phyloP scores from a whole-genome alignment of 2,797 vertebrate genomes.

The Lagocephalus sceleratus region DNA sequence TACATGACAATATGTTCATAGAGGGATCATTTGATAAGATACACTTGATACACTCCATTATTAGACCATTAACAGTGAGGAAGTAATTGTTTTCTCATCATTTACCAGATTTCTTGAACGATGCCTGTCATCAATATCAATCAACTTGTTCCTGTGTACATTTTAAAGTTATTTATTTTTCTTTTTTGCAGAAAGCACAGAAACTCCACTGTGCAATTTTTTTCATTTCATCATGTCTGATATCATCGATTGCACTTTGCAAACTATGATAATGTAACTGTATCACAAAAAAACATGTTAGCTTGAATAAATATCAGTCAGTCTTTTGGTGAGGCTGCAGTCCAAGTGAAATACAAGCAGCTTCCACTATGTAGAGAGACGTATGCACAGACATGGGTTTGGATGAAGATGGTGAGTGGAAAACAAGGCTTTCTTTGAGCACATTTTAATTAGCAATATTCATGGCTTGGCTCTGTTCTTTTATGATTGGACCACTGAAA shows the following conservation, averaged over 20 bases:
- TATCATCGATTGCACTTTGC: constrained; percentile 22
- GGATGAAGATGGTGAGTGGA: constrained; percentile 64
- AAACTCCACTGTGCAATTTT: not conserved
- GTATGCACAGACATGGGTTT: constrained; percentile 64
- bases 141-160: not conserved
- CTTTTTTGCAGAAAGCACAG: not conserved
- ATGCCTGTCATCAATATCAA: not conserved
- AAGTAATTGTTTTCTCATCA: constrained; percentile 18
- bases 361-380: constrained; percentile 50
- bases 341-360: constrained; percentile 68
- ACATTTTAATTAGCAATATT: constrained; percentile 74
- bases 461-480: constrained; percentile 68
- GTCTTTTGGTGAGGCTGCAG: constrained; percentile 53
- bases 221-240: constrained; percentile 10
- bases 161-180: not conserved
- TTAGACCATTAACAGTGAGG: constrained; percentile 42
- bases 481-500: constrained; percentile 73
- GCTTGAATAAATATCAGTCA: constrained; percentile 53
- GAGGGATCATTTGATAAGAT: too few species aligned
- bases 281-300: constrained; percentile 48
- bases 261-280: constrained; percentile 31
- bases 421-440: constrained; percentile 75
- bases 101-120: constrained; percentile 12
- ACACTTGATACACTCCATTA: not conserved
- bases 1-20: not conserved